A percentile compares a stretch with the other conserved stretches of the same genome.
Evolutionary conservation across 2,888 invertebrate genomes (phyloP).

Genomic region (Allygus modestus): DNA sequence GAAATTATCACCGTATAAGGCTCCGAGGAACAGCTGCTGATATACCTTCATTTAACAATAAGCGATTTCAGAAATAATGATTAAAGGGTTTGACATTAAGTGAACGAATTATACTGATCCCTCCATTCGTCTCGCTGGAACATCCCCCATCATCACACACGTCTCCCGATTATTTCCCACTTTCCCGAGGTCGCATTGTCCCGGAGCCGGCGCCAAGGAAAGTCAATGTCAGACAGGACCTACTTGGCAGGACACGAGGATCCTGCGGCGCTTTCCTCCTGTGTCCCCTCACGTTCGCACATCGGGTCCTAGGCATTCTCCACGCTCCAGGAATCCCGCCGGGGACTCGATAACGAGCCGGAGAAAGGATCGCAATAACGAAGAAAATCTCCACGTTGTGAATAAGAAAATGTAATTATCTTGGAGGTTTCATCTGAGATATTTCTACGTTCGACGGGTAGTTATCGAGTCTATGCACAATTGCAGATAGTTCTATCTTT

Average conservation of each 20-base stretch:
- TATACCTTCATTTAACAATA: too few species aligned
- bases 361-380: conserved; percentile 1
- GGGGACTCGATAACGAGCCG: background rate
- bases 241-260: background rate
- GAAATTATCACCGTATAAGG: too few species aligned
- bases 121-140: too few species aligned
- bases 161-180: background rate
- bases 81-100: too few species aligned
- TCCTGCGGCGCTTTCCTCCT: conserved; percentile 14
- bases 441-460: background rate
- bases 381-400: background rate
- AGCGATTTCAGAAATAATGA: too few species aligned
- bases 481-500: background rate
- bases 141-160: too few species aligned
- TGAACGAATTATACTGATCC: too few species aligned
- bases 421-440: background rate
- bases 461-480: background rate
- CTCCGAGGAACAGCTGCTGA: too few species aligned
- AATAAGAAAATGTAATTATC: background rate
- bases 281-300: background rate
- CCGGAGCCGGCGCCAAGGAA: background rate
- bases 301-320: background rate
- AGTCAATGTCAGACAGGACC: background rate
- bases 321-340: conserved; percentile 12
- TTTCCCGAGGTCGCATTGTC: background rate